Evolutionary conservation across 2,888 invertebrate species (phyloP).

Genomic region (Phengaris arion): DNA sequence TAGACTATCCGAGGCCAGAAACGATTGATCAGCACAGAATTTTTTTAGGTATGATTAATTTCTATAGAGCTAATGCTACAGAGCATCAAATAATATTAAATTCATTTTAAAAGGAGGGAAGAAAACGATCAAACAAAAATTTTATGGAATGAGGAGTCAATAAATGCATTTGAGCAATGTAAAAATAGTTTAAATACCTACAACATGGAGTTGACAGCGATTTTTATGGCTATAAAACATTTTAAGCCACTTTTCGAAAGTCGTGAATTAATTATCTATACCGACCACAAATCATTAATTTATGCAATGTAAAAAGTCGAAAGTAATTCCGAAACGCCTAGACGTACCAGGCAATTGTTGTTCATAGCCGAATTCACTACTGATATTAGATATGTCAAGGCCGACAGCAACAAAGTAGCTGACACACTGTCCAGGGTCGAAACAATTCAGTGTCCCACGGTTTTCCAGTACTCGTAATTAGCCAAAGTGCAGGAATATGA

Average conservation of each 20-base stretch:
- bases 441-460: neutral
- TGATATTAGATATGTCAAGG: slow-evolving; percentile 11
- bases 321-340: neutral
- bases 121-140: slow-evolving; percentile 37
- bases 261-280: neutral
- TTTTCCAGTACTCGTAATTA: too few species aligned
- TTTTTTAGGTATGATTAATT: slow-evolving; percentile 31
- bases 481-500: too few species aligned
- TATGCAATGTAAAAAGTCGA: slow-evolving; percentile 2
- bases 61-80: slow-evolving; percentile 30
- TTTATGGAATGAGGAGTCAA: slow-evolving; percentile 35
- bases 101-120: slow-evolving; percentile 33
- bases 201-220: slow-evolving; percentile 4
- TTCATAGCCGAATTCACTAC: slow-evolving; percentile 19
- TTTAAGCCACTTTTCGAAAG: slow-evolving; percentile 3
- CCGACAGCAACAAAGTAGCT: neutral
- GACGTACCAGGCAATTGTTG: slow-evolving; percentile 16
- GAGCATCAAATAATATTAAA: slow-evolving; percentile 30
- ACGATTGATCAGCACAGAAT: slow-evolving; percentile 27
- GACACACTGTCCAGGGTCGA: slow-evolving; percentile 13
- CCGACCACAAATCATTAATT: too few species aligned
- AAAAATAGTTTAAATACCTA: slow-evolving; percentile 33
- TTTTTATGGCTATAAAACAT: slow-evolving; percentile 21
- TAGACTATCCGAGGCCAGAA: slow-evolving; percentile 27
- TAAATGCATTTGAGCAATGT: slow-evolving; percentile 36